These are phyloP conservation scores for Epinephelus awoara DNA, from an alignment of 2,797 vertebrate genomes.

Conservation along the genomic window DNA sequence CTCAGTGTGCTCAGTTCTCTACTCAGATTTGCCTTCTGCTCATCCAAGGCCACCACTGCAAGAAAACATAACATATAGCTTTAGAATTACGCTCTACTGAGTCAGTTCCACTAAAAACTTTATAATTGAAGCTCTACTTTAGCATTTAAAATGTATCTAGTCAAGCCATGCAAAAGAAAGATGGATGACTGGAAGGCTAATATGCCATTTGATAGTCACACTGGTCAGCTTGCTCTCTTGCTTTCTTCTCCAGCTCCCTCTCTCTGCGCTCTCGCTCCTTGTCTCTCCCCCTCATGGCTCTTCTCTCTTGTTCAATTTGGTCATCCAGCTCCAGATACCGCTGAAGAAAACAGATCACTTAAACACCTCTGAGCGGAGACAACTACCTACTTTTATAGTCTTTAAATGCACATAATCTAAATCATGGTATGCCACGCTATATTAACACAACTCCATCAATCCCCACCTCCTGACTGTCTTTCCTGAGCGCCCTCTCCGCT, in stretches of 20 bases:
- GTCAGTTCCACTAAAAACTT: background rate
- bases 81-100: background rate
- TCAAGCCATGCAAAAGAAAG: background rate
- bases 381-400: background rate
- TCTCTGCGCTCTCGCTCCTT: constrained; percentile 84
- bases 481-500: constrained; percentile 81
- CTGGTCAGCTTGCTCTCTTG: constrained; percentile 87
- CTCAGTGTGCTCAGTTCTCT: constrained; percentile 83
- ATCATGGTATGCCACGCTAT: background rate
- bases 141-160: background rate
- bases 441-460: background rate
- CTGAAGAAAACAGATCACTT: constrained; percentile 60
- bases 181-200: background rate
- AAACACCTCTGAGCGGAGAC: background rate
- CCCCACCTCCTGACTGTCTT: constrained; percentile 86
- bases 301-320: constrained; percentile 86
- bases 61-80: constrained; percentile 24
- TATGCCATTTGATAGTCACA: constrained; percentile 69
- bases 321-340: constrained; percentile 87
- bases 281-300: constrained; percentile 82
- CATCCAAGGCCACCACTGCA: constrained; percentile 86
- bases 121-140: background rate
- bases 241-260: constrained; percentile 86
- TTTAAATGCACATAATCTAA: background rate
- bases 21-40: constrained; percentile 80